Evolutionary conservation across 2,797 vertebrate species (phyloP).

Genomic region (Coregonus ussuriensis): DNA sequence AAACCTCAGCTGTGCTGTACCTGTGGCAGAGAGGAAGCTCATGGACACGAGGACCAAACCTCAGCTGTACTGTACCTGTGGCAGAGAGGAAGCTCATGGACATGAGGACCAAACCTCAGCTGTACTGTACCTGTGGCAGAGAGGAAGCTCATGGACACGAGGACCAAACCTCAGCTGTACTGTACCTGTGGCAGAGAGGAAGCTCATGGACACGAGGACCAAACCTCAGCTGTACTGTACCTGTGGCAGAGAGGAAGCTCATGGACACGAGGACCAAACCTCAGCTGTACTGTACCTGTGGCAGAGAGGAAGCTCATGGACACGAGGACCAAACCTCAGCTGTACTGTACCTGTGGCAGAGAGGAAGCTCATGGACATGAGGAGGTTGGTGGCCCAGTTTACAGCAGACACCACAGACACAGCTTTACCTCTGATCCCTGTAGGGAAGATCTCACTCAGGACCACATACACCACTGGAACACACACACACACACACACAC

Average conservation of each 20-base stretch:
- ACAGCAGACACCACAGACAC: slow-evolving; percentile 90
- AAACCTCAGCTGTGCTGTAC: too few relatives aligned
- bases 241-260: too few relatives aligned
- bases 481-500: slow-evolving; percentile 5
- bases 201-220: neutral
- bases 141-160: too few relatives aligned
- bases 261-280: too few relatives aligned
- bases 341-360: slow-evolving; percentile 83
- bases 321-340: neutral
- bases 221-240: neutral
- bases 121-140: too few relatives aligned
- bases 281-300: too few relatives aligned
- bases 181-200: too few relatives aligned
- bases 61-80: slow-evolving; percentile 75
- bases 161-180: too few relatives aligned
- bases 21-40: too few relatives aligned
- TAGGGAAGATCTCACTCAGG: slow-evolving; percentile 93
- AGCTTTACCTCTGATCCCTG: slow-evolving; percentile 89
- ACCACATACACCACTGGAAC: slow-evolving; percentile 91
- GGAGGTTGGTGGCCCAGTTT: slow-evolving; percentile 94
- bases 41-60: too few relatives aligned
- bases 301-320: too few relatives aligned
- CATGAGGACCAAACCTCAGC: slow-evolving; percentile 74
- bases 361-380: slow-evolving; percentile 94
- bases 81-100: slow-evolving; percentile 93